A percentile compares a stretch with the other conserved stretches of the same genome.
Evolutionary conservation across 2,888 invertebrate species (phyloP).

Genomic region (Mesorhabditis sp.): DNA sequence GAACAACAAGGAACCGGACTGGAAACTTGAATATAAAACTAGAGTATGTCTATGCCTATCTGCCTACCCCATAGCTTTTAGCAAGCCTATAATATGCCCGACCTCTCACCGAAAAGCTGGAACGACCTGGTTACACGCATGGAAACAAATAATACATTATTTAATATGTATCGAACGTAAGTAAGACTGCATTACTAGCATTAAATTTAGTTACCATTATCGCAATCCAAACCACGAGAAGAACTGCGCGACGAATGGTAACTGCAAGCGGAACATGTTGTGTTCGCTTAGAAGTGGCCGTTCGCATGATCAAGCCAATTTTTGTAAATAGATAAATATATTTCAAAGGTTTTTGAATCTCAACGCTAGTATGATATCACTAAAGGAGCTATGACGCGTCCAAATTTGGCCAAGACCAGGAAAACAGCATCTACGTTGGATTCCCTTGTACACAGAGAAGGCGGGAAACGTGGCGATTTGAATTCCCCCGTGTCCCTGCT

Average conservation of each 20-base stretch:
- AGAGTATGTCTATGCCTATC: constrained; percentile 11
- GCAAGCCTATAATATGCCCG: constrained; percentile 39
- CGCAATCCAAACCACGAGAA: neutral
- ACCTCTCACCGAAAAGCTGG: constrained; percentile 45
- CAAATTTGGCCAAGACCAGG: no score
- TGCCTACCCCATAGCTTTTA: neutral
- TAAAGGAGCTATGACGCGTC: no score
- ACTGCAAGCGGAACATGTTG: neutral
- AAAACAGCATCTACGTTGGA: no score
- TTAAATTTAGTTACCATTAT: neutral
- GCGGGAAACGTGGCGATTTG: no score
- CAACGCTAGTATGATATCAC: no score
- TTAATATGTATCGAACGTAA: constrained; percentile 36
- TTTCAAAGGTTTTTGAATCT: no score
- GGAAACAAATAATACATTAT: constrained; percentile 29
- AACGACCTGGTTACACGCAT: constrained; percentile 35
- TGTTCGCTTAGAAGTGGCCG: neutral
- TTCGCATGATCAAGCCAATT: neutral
- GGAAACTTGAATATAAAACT: constrained; percentile 32
- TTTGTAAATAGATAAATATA: neutral
- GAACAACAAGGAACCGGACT: constrained; percentile 34
- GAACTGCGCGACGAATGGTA: neutral
- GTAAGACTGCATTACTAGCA: neutral
- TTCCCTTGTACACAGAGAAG: no score
- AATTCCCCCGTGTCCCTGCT: no score